These are phyloP conservation scores for Lithophane ornitopus DNA, from an alignment of 2,888 invertebrate genomes.

Conservation along the genomic window DNA sequence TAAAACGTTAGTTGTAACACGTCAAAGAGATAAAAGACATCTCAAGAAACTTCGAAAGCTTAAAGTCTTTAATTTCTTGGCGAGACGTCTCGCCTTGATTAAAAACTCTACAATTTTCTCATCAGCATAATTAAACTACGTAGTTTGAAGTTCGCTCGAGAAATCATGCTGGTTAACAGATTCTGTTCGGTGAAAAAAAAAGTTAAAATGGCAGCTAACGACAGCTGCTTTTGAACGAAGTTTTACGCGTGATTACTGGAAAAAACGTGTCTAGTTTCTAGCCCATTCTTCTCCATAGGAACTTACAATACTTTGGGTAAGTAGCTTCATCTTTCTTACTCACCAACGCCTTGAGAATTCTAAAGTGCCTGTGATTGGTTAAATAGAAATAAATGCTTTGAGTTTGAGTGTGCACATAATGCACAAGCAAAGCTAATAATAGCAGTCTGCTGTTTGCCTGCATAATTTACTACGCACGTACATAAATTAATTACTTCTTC, in stretches of 20 bases:
- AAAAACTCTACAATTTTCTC: conserved; percentile 53
- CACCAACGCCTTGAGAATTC: too few species aligned
- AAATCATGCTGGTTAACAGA: conserved; percentile 41
- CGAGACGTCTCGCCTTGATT: conserved; percentile 40
- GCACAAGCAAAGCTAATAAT: background rate
- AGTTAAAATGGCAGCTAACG: background rate
- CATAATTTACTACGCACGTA: background rate
- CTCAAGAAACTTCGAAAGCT: conserved; percentile 32
- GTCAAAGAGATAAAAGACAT: conserved; percentile 27
- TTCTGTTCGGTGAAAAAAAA: background rate
- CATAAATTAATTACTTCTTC: background rate
- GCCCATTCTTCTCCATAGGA: background rate
- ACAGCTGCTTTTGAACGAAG: background rate
- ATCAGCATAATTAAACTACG: conserved; percentile 50
- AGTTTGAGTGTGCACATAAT: background rate
- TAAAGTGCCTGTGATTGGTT: background rate
- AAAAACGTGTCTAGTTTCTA: background rate
- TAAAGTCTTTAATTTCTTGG: conserved; percentile 40
- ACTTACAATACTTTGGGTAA: background rate
- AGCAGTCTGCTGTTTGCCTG: background rate
- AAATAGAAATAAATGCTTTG: background rate
- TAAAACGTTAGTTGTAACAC: background rate
- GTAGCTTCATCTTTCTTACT: background rate
- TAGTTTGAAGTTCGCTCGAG: conserved; percentile 43
- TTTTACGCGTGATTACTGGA: background rate